Evolutionary conservation across 2,888 invertebrate species (phyloP).

Genomic region (Auanema sp.): DNA sequence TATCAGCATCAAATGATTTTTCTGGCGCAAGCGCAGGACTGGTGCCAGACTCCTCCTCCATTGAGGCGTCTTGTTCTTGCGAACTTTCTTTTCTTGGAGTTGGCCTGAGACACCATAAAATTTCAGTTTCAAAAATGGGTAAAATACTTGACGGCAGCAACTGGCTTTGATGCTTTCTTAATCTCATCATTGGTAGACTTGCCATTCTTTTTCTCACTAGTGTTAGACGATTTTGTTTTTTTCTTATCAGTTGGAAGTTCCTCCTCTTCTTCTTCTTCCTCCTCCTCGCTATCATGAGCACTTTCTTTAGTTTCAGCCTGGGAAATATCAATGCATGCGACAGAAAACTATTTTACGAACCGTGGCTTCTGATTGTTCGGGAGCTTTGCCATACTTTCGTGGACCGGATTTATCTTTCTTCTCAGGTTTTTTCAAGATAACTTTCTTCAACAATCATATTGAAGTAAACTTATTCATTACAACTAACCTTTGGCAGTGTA

Average conservation of each 20-base stretch:
- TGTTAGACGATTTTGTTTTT: neutral
- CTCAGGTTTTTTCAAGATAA: conserved; percentile 9
- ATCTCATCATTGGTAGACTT: neutral
- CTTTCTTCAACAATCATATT: neutral
- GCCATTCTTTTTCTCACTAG: neutral
- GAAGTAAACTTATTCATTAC: neutral
- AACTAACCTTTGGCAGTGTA: conserved; percentile 22
- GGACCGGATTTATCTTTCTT: neutral
- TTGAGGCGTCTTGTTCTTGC: neutral
- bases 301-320: no score
- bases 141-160: conserved; percentile 16
- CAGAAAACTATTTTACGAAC: neutral
- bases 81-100: conserved; percentile 1
- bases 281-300: no score
- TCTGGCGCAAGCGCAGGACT: neutral
- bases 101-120: conserved; percentile 9
- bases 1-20: conserved; percentile 8
- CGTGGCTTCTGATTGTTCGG: neutral
- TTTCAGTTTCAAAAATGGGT: neutral
- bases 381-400: neutral
- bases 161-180: conserved; percentile 7
- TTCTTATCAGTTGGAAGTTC: neutral
- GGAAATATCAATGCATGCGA: no score
- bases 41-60: conserved; percentile 12
- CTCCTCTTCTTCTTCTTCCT: neutral